Base-by-base conservation (phyloP, 2,113 vertebrate genomes). In the Solea solea region DNA sequence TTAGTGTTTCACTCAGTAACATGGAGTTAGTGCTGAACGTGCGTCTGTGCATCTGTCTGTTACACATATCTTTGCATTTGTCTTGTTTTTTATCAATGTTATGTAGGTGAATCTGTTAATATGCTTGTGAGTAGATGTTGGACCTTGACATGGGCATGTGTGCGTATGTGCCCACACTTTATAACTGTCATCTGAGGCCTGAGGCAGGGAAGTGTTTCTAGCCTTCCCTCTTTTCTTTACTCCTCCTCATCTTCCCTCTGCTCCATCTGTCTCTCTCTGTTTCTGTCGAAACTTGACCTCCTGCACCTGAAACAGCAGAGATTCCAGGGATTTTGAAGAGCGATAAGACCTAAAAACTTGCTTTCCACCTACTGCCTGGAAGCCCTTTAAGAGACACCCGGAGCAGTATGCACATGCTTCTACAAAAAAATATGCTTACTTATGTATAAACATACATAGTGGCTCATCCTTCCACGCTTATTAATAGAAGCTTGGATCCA, bases 301-400 rank as follows among this genome's bases (percentile, higher is more conserved):
- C 74, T 74, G 74, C 63, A 55, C 80, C 74, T 61, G 5, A 85
- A 78, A 83, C 1, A 70, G 82, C 74, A 69, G 55, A 46, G 77
- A 88, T 86, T 87, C 71, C 74, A 76, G 62, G 74, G 75, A 85
- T 86, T 87, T 80, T 48, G 61, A 76, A 66, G 48, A 81, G 78
- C 81, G 77, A 72, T 80, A 78, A 75, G 52, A 44, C 74, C 71
- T 74, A 53, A 21, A 21, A 46, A 5, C 21, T 21, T 9, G 1
- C 53, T 51, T 76, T 55, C 45, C 14, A 14, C 74, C 68, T 66
- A 59, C 70, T 56, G 45, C 69, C 63, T 77, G 49, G 56, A 64
- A 69, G 70, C 41, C 59, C 76, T 83, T 69, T 58, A 52, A 54
- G 74, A 85, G 68, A 81, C 53, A 8, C 69, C 82, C 54, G 62